A percentile compares a stretch with the other conserved stretches of the same genome.
Conservation (phyloP, 2,888 invertebrate species). For the Mesorhabditis belari region DNA sequence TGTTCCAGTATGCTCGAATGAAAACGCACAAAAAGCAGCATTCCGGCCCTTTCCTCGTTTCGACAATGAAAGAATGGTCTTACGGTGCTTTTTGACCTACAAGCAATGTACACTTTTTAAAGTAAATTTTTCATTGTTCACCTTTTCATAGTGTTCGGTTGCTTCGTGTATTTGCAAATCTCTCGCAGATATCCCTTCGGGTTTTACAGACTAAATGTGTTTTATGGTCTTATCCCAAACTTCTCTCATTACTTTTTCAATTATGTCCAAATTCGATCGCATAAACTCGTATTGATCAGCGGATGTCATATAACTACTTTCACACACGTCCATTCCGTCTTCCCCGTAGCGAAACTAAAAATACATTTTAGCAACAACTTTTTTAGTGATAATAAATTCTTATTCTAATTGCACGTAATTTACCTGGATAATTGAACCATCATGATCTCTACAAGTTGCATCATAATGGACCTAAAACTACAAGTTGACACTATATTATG, state of each 20-base stretch:
- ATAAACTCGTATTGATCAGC: conserved; percentile 65
- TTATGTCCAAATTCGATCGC: conserved; percentile 65
- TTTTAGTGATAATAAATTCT: not conserved
- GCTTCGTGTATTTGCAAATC: conserved; percentile 52
- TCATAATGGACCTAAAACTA: conserved; percentile 84
- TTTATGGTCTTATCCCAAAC: not conserved
- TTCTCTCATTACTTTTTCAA: conserved; percentile 3
- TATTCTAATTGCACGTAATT: not conserved
- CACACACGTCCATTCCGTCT: conserved; percentile 75
- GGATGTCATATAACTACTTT: conserved; percentile 75
- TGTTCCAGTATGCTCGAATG: conserved; percentile 14
- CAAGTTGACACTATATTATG: too few relatives aligned
- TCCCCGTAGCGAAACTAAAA: conserved; percentile 79
- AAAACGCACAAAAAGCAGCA: conserved; percentile 34
- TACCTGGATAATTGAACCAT: conserved; percentile 81
- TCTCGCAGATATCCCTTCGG: conserved; percentile 54
- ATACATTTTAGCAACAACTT: not conserved
- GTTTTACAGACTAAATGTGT: conserved; percentile 10
- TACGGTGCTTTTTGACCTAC: not conserved
- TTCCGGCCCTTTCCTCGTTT: not conserved
- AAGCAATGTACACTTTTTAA: not conserved
- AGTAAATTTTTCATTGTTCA: conserved; percentile 43
- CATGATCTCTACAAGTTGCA: conserved; percentile 87
- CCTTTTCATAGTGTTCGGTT: conserved; percentile 61
- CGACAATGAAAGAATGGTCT: not conserved